These are phyloP conservation scores for Lithosia quadra DNA, from an alignment of 2,888 invertebrate genomes.

Conservation along the genomic window DNA sequence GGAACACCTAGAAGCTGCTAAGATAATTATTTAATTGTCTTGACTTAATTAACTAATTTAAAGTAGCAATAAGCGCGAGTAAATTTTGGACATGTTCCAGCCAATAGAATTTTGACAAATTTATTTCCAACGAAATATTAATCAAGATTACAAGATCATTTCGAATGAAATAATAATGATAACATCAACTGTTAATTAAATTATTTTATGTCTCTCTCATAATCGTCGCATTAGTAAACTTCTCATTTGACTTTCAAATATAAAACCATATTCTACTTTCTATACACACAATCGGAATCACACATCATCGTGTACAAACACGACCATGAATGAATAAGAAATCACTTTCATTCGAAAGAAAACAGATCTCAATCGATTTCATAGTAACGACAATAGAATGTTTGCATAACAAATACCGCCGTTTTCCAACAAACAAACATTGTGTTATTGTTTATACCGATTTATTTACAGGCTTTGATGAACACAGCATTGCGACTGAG, in stretches of 20 bases:
- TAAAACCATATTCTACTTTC: slow-evolving; percentile 8
- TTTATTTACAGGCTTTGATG: slow-evolving; percentile 69
- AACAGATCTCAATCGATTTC: slow-evolving; percentile 49
- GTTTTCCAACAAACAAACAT: slow-evolving; percentile 59
- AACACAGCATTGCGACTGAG: slow-evolving; percentile 62
- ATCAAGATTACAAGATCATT: not conserved
- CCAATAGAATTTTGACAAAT: no score
- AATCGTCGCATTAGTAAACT: not conserved
- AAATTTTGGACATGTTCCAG: no score
- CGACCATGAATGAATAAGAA: slow-evolving; percentile 21
- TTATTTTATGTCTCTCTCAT: not conserved
- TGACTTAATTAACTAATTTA: no score
- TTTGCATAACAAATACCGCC: slow-evolving; percentile 50
- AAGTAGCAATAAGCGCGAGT: no score
- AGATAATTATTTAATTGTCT: no score
- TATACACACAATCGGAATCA: slow-evolving; percentile 20
- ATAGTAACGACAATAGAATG: slow-evolving; percentile 66
- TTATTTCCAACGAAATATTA: not conserved
- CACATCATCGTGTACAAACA: slow-evolving; percentile 16
- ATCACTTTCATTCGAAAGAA: slow-evolving; percentile 52
- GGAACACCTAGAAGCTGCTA: no score
- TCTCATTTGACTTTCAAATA: slow-evolving; percentile 5
- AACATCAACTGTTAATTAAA: not conserved
- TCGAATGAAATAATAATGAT: not conserved
- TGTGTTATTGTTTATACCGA: slow-evolving; percentile 17